Evolutionary conservation across 2,797 vertebrate genomes (phyloP).

Genomic region (Psittacula echo): DNA sequence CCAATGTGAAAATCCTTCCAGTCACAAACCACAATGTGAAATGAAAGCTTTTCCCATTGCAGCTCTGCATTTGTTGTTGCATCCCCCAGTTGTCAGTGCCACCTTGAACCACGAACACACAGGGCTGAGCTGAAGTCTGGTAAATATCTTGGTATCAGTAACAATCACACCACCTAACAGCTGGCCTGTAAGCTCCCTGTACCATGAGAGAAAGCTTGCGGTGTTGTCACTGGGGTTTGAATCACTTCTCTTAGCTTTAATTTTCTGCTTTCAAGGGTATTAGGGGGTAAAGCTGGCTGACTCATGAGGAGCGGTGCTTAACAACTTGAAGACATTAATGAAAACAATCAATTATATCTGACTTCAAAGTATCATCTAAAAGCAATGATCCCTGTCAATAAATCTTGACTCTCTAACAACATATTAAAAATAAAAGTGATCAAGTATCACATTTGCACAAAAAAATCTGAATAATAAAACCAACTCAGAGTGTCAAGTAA

Average conservation of each 20-base stretch:
- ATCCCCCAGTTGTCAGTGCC: accelerated
- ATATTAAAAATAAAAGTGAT: background rate
- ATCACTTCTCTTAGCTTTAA: background rate
- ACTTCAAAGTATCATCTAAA: background rate
- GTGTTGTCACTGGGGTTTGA: background rate
- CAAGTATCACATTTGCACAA: background rate
- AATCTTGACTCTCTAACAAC: background rate
- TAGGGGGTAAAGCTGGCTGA: background rate
- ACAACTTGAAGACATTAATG: background rate
- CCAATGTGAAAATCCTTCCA: background rate
- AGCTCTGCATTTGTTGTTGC: accelerated
- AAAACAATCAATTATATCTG: background rate
- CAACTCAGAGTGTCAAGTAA: background rate
- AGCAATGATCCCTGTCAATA: background rate
- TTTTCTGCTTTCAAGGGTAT: background rate
- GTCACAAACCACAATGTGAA: background rate
- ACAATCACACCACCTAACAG: background rate
- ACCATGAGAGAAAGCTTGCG: background rate
- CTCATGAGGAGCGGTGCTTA: background rate
- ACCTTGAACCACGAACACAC: accelerated
- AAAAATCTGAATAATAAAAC: background rate
- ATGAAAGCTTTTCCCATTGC: background rate
- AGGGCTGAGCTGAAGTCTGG: background rate
- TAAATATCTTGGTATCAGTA: background rate
- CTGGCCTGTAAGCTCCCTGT: background rate